Evolutionary conservation across 1,140 invertebrate species (phyloP), one percentile per base, ranked within the genome.

Genomic region (Manduca sexta): DNA sequence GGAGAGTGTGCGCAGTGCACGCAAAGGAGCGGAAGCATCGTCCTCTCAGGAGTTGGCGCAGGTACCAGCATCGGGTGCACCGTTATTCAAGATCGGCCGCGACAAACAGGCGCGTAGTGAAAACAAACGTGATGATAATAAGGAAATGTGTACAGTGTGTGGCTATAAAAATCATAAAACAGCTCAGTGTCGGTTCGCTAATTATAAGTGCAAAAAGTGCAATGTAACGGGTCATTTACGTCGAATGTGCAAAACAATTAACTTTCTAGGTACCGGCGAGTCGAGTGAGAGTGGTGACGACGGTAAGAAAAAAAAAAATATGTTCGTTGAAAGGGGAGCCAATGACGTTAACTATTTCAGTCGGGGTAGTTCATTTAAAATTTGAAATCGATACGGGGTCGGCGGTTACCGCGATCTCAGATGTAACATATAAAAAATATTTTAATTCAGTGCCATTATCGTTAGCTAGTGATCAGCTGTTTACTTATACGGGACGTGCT

Each of bases 201-300:
- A 49, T 10, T 67, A 64, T 50, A 56, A 29, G 11, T 71, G 64
- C 35, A 60, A 56, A 13, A 60, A 60, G 29, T 71, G 64, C 39
- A 48, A 62, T 16, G 17, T 39, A 1, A 55, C 52, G 33, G 56
- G 60, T 26, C 31, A 52, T 42, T 21, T 52, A 30, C 44, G 44
- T 26, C 41, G 17, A 16, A 49, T 60, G 48, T 60, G 61, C 29
- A 49, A 50, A 33, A 48, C 46, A 18, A 2, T 53, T 3, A 51
- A 54, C 35, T 50, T 45, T 12, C 38, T 59, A 14, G 38, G 17
- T 1, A 15, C 15, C 1, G 53, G 42, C 8, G 39, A 31, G 2
- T 30, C 17, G 26, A 33, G 18, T 8, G 48, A 21, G 38, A 42
- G 45, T 33, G 56, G 48, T 2, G 51, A 17, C 18, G 50, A 63